phyloP scores from a whole-genome alignment of 2,797 vertebrate genomes.

The Ammospiza maritima region DNA sequence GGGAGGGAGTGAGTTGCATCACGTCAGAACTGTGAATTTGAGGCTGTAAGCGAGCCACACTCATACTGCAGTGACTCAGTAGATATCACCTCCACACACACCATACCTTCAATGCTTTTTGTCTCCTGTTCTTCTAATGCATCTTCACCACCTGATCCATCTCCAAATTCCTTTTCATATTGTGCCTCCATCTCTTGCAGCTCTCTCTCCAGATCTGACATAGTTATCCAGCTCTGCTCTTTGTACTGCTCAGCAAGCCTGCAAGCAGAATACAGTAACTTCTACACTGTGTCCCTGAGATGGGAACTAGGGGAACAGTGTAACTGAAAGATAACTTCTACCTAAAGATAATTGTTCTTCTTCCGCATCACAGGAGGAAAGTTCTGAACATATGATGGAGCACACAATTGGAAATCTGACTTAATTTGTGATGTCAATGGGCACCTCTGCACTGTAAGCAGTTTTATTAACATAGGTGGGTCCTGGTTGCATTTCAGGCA shows the following conservation, averaged over 20 bases:
- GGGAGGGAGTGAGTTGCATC: neutral
- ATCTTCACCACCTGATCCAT: slow-evolving; percentile 82
- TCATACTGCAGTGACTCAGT: neutral
- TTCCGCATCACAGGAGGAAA: neutral
- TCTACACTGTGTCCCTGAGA: neutral
- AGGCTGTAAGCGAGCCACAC: neutral
- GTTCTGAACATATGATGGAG: neutral
- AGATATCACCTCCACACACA: neutral
- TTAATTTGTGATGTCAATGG: neutral
- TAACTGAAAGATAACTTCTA: neutral
- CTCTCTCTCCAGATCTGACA: slow-evolving; percentile 92
- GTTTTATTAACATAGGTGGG: accelerated
- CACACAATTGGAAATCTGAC: neutral
- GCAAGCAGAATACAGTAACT: neutral
- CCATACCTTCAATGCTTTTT: slow-evolving; percentile 74
- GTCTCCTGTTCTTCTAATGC: slow-evolving; percentile 71
- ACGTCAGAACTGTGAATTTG: neutral
- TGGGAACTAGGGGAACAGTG: neutral
- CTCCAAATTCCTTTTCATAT: slow-evolving; percentile 93
- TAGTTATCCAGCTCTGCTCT: slow-evolving; percentile 94
- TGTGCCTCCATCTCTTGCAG: slow-evolving; percentile 94
- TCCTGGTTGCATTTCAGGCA: neutral
- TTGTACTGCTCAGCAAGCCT: slow-evolving; percentile 91
- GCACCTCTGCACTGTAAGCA: neutral
- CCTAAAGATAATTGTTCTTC: neutral